Percentiles rank a stretch among this genome's conserved stretches.
Conservation (phyloP, 2,797 vertebrate species). For the Scarus forsteni region DNA sequence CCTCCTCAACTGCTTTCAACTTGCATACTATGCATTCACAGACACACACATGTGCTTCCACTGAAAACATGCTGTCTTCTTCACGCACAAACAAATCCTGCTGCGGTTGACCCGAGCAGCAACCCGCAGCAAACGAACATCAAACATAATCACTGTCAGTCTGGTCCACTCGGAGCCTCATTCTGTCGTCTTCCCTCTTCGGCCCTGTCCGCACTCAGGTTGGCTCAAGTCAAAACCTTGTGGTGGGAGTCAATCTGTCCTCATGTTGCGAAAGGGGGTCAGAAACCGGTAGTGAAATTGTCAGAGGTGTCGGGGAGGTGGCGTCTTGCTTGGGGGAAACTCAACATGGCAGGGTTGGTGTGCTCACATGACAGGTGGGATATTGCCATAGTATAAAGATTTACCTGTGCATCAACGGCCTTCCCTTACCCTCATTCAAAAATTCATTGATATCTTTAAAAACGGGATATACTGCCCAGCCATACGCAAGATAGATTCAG, state of each 20-base stretch:
- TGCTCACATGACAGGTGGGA: constrained; percentile 53
- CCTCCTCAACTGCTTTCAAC: constrained; percentile 67
- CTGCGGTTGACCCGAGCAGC: constrained; percentile 51
- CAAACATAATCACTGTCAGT: constrained; percentile 71
- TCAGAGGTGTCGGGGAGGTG: constrained; percentile 59
- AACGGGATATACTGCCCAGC: constrained; percentile 24
- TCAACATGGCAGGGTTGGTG: constrained; percentile 54
- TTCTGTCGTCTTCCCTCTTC: constrained; percentile 56
- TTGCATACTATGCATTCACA: constrained; percentile 63
- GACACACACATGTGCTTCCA: constrained; percentile 22
- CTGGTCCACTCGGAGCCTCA: constrained; percentile 38
- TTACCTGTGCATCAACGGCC: constrained; percentile 24
- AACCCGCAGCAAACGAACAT: constrained; percentile 53
- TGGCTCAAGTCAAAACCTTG: constrained; percentile 68
- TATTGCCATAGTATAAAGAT: constrained; percentile 10
- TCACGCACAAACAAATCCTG: constrained; percentile 46
- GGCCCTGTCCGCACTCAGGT: constrained; percentile 62
- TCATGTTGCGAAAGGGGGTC: constrained; percentile 6
- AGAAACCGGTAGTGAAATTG: constrained; percentile 55
- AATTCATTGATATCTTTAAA: constrained; percentile 2
- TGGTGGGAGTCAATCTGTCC: constrained; percentile 66
- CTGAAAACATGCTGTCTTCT: constrained; percentile 19
- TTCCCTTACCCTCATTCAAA: constrained; percentile 1
- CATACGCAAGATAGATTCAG: constrained; percentile 63
- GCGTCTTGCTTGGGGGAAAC: constrained; percentile 36